Evolutionary conservation across 2,888 invertebrate genomes (phyloP).

Genomic region (Xestia ashworthii): DNA sequence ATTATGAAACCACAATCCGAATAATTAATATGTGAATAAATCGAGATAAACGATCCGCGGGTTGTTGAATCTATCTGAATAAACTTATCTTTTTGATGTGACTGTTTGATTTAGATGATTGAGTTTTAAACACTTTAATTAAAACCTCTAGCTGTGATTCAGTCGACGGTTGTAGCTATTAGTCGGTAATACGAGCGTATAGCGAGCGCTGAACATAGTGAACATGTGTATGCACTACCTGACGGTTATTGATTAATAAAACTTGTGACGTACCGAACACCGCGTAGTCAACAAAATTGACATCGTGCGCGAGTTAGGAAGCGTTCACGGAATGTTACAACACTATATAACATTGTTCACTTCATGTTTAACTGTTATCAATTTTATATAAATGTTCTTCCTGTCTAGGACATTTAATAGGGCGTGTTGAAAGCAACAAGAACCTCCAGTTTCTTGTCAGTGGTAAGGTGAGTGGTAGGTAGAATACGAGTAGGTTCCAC

Average conservation of each 20-base stretch:
- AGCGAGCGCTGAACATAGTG: constrained; percentile 5
- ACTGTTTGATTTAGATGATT: constrained; percentile 25
- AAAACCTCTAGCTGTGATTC: constrained; percentile 1
- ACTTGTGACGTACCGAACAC: constrained; percentile 26
- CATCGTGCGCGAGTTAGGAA: constrained; percentile 34
- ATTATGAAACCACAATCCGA: constrained; percentile 15
- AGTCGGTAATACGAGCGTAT: not conserved
- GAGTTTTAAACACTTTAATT: constrained; percentile 29
- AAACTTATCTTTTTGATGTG: constrained; percentile 23
- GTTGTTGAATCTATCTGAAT: constrained; percentile 1
- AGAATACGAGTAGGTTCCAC: not conserved
- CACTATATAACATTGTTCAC: constrained; percentile 10
- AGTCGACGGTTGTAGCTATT: not conserved
- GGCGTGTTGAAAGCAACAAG: not conserved
- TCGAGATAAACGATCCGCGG: constrained; percentile 1
- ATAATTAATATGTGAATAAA: constrained; percentile 28
- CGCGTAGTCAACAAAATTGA: constrained; percentile 48
- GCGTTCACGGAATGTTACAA: not conserved
- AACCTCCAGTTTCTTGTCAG: not conserved
- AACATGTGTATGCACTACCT: constrained; percentile 45
- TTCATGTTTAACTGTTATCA: constrained; percentile 30
- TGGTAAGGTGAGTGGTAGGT: not conserved
- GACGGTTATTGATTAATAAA: constrained; percentile 51
- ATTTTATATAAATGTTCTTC: constrained; percentile 20
- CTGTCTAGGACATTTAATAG: not conserved